These are phyloP conservation scores for Ophiothrix spiculata DNA, from an alignment of 35 echinoderm and acorn worm species.

Conservation along the genomic window DNA sequence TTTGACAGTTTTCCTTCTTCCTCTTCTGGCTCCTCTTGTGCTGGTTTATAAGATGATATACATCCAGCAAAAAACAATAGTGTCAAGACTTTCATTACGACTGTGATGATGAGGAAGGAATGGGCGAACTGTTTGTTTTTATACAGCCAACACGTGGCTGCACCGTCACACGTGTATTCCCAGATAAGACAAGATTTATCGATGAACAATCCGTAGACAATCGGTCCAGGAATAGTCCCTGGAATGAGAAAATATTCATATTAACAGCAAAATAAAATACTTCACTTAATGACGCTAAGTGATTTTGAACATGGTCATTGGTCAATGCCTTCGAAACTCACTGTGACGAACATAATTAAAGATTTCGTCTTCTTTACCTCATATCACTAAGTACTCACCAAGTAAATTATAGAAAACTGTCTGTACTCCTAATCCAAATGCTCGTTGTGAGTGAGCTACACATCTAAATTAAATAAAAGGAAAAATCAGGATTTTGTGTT, in stretches of 20 bases:
- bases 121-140: conserved; percentile 31
- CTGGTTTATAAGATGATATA: not conserved
- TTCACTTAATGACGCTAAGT: too few species aligned
- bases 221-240: conserved; percentile 73
- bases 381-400: not conserved
- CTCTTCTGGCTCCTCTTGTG: not conserved
- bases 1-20: too few species aligned
- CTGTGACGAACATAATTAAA: not conserved
- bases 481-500: too few species aligned
- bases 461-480: not conserved
- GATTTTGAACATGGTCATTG: too few species aligned
- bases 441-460: not conserved
- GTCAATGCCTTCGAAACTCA: not conserved
- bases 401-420: not conserved
- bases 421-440: not conserved
- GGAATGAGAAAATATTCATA: not conserved
- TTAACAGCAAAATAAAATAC: not conserved
- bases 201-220: conserved; percentile 52
- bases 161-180: conserved; percentile 51
- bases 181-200: conserved; percentile 55
- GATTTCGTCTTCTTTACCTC: not conserved
- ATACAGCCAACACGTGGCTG: conserved; percentile 61
- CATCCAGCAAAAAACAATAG: conserved; percentile 18
- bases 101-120: conserved; percentile 28
- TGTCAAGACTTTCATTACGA: conserved; percentile 13